Base-by-base conservation (phyloP, 1,140 invertebrate genomes). In the Fopius arisanus region DNA sequence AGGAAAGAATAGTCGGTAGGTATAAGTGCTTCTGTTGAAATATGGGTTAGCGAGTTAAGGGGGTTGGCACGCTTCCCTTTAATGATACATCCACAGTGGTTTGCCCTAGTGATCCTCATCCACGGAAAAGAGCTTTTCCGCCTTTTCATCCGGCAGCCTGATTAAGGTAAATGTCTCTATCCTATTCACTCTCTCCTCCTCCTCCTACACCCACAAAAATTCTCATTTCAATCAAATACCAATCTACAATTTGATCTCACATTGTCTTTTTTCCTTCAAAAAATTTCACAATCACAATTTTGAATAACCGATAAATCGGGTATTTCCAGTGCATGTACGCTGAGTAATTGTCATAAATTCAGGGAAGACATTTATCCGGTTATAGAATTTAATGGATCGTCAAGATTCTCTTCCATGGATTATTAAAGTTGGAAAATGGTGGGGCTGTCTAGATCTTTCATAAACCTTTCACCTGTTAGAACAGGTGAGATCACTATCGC, bases 11-110 rank as follows among this genome's bases (percentile, higher is more conserved):
- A 78, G 82, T 75, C 77, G 78, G 82, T 75, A 76, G 78, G 73
- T 77, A 77, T 86, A 85, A 84, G 84, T 83, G 82, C 82, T 83
- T 78, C 81, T 70, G 78, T 87, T 23, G 85, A 86, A 86, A 86
- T 86, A 87, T 86, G 84, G 85, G 86, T 86, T 87, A 86, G 77
- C 81, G 65, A 86, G 84, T 85, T 85, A 83, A 86, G 84, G 79
- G 79, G 76, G 77, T 80, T 77, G 76, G 33, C 54, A 78, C 75
- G 74, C 76, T 75, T 19, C 66, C 78, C 77, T 48, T 82, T 83
- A 84, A 87, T 83, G 80, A 86, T 85, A 82, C 82, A 78, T 75
- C 54, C 54, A 59, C 54, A 59, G 54, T 59, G 54, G 54, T 59
- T 59, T 59, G 54, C 54, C 54, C 54, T 59, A 59, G 54, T 59